Conservation (phyloP, 2,113 vertebrate species). For the Triplophysa tibetana region DNA sequence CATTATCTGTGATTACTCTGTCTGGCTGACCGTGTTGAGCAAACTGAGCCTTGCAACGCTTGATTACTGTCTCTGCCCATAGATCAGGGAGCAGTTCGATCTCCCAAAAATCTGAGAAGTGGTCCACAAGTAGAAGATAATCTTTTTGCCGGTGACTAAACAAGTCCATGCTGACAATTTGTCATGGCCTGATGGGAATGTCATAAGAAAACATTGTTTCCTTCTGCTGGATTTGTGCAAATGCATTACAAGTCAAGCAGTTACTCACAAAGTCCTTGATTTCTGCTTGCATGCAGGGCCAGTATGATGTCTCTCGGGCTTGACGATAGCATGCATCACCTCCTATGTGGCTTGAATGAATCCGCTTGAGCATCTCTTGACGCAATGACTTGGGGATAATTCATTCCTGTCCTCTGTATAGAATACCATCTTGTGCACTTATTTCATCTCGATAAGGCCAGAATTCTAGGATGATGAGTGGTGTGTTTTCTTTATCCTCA, state of each 20-base stretch:
- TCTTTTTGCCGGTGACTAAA: constrained; percentile 24
- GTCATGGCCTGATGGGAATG: no score
- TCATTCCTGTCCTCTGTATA: constrained; percentile 13
- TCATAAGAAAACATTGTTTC: constrained; percentile 14
- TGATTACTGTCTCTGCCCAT: constrained; percentile 33
- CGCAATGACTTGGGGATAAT: constrained; percentile 45
- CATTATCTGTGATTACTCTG: constrained; percentile 22
- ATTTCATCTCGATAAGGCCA: constrained; percentile 40
- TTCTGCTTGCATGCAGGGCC: constrained; percentile 45
- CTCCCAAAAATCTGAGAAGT: constrained; percentile 50
- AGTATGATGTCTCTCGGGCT: constrained; percentile 42
- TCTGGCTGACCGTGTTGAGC: background rate
- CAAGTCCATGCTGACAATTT: no score
- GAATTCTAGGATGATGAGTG: background rate
- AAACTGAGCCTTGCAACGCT: constrained; percentile 7
- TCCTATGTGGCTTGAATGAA: constrained; percentile 48
- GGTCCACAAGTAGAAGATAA: no score
- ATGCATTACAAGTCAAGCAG: constrained; percentile 42
- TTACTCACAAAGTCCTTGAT: constrained; percentile 43
- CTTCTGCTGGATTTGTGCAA: constrained; percentile 39
- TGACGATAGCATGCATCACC: constrained; percentile 50
- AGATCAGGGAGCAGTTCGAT: constrained; percentile 32
- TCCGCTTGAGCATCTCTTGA: constrained; percentile 47
- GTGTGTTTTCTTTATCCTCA: constrained; percentile 19
- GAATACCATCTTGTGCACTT: constrained; percentile 41